Conservation (phyloP, 1,140 invertebrate species). For the Alviniconcha marisindica region DNA sequence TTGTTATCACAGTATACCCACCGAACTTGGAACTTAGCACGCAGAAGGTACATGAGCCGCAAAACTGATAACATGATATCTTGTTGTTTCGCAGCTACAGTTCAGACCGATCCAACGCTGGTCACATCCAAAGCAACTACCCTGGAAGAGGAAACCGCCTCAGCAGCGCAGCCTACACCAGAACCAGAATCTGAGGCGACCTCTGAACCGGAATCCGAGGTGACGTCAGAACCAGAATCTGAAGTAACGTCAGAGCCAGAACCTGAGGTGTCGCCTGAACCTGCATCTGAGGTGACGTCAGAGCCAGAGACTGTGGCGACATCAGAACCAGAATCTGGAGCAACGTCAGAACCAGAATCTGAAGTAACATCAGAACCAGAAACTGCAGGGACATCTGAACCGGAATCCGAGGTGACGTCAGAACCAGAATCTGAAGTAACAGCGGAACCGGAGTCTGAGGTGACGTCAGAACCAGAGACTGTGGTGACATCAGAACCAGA, state of each 20-base stretch:
- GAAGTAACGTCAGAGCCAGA: background rate
- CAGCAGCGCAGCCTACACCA: conserved; percentile 1
- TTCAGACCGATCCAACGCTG: background rate
- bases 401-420: conserved; percentile 36
- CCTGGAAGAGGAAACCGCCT: conserved; percentile 1
- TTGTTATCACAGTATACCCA: no score
- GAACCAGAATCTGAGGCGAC: background rate
- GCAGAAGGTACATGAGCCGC: background rate
- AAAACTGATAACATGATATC: background rate
- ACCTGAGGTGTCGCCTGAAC: conserved; percentile 17
- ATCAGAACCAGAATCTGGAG: conserved; percentile 30
- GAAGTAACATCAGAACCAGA: conserved; percentile 21
- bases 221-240: conserved; percentile 28
- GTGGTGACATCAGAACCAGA: conserved; percentile 37
- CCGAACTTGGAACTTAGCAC: background rate
- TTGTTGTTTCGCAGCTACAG: background rate
- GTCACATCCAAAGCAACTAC: conserved; percentile 29
- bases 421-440: conserved; percentile 32
- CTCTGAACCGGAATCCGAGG: conserved; percentile 23
- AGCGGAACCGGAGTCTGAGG: conserved; percentile 28
- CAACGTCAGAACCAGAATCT: conserved; percentile 1
- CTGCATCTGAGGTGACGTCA: conserved; percentile 32
- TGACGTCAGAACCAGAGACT: conserved; percentile 16
- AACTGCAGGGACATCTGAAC: background rate
- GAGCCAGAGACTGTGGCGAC: no score